Evolutionary conservation across 1,140 invertebrate genomes (phyloP), one percentile per base, ranked within the genome.

Genomic region (Rhyzopertha dominica): DNA sequence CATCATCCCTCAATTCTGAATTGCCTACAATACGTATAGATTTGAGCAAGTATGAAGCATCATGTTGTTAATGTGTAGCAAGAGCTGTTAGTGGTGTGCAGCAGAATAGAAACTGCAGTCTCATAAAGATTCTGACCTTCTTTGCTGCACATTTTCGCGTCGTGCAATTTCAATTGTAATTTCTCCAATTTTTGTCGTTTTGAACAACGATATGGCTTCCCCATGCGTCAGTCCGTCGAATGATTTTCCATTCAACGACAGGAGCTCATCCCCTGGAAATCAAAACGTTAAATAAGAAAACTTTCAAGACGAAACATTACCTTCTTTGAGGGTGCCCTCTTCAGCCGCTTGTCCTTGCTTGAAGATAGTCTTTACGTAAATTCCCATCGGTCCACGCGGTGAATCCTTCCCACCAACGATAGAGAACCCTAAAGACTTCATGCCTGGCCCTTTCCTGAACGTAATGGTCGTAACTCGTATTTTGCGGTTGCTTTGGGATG

Each of bases 201-300:
- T 92, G 68, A 97, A 96, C 58, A 90, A 78, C 38, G 78, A 76
- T 58, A 96, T 88, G 12, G 90, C 91, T 67, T 92, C 87, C 42
- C 82, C 78, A 70, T 95, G 92, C 46, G 87, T 90, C 62, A 92
- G 75, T 24, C 88, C 88, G 66, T 84, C 78, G 51, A 94, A 77
- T 14, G 81, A 74, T 61, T 80, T 78, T 35, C 84, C 85, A 74
- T 95, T 95, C 47, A 96, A 81, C 36, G 87, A 85, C 49, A 95
- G 69, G 59, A 96, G 90, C 75, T 95, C 90, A 73, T 96, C 92
- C 59, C 87, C 87, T 89, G 58, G n/a, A 74, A 78, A 62, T 22
- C 36, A 49, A 44, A 45, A 46, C 53, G 16, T 20, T 26, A 47
- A 43, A 12, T 42, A 5, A 10, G 32, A 40, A 14, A 28, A 36